phyloP scores from a whole-genome alignment of 2,113 vertebrate genomes.

The Engystomops pustulosus region DNA sequence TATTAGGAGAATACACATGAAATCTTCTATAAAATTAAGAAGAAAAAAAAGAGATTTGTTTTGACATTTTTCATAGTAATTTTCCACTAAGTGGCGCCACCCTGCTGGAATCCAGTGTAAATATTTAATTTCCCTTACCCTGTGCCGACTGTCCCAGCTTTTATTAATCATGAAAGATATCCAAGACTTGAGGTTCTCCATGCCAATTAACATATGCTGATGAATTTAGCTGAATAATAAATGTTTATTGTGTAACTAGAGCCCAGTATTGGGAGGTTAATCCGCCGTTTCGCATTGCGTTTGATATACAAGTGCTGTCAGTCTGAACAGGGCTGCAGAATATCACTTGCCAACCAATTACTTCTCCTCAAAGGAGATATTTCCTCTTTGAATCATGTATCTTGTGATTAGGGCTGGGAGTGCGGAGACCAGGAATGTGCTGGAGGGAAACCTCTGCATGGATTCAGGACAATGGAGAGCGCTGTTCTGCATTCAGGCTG shows the following conservation, averaged over 20 bases:
- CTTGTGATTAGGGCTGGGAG: constrained; percentile 42
- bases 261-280: neutral
- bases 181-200: neutral
- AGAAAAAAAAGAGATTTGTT: neutral
- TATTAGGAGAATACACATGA: neutral
- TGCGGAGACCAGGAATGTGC: neutral
- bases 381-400: constrained; percentile 31
- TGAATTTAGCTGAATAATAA: neutral
- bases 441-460: neutral
- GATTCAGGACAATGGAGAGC: constrained; percentile 28
- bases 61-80: constrained; percentile 1
- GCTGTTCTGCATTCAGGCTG: constrained; percentile 20
- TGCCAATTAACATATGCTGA: neutral
- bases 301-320: constrained; percentile 33
- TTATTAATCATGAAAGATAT: neutral
- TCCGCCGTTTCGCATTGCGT: neutral
- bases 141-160: neutral
- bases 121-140: constrained; percentile 2
- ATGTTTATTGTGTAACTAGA: neutral
- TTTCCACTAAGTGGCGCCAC: constrained; percentile 5
- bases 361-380: constrained; percentile 37
- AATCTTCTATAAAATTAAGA: neutral
- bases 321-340: neutral
- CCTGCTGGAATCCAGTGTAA: neutral
- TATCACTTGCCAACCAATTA: constrained; percentile 52